phyloP scores from a whole-genome alignment of 37 sponge, comb jelly and placozoan species.

The Axinella damicornis region DNA sequence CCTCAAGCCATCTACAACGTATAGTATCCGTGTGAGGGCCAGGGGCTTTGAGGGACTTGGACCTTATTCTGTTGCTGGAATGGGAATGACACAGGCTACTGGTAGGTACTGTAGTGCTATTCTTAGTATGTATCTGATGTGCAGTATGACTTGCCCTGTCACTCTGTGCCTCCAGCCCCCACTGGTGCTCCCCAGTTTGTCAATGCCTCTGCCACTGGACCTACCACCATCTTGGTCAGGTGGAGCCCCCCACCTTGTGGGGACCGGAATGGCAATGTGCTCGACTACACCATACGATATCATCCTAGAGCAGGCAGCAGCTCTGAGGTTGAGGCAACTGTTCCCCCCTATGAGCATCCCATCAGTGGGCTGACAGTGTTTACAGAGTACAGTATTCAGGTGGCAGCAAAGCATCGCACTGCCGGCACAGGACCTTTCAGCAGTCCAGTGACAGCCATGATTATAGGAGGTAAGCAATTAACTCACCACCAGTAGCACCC shows the following conservation, averaged over 20 bases:
- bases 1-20: conserved; percentile 3
- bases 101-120: conserved; percentile 10
- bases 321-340: too few species aligned
- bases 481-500: neutral
- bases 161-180: conserved; percentile 11
- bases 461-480: conserved; percentile 35
- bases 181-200: conserved; percentile 37
- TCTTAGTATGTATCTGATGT: neutral
- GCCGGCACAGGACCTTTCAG: conserved; percentile 17
- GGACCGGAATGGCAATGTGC: neutral
- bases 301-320: too few species aligned
- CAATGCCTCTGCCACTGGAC: neutral
- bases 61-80: neutral
- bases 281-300: too few species aligned
- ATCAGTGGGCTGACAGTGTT: conserved; percentile 2
- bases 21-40: conserved; percentile 18
- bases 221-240: conserved; percentile 5
- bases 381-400: conserved; percentile 20
- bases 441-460: neutral
- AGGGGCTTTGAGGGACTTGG: conserved; percentile 15
- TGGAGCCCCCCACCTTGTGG: conserved; percentile 23
- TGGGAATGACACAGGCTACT: conserved; percentile 3
- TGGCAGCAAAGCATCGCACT: conserved; percentile 32
- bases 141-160: neutral
- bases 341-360: neutral